A percentile compares a stretch with the other conserved stretches of the same genome.
Evolutionary conservation across 2,797 vertebrate species (phyloP).

Genomic region (Euphonia xanthogaster): DNA sequence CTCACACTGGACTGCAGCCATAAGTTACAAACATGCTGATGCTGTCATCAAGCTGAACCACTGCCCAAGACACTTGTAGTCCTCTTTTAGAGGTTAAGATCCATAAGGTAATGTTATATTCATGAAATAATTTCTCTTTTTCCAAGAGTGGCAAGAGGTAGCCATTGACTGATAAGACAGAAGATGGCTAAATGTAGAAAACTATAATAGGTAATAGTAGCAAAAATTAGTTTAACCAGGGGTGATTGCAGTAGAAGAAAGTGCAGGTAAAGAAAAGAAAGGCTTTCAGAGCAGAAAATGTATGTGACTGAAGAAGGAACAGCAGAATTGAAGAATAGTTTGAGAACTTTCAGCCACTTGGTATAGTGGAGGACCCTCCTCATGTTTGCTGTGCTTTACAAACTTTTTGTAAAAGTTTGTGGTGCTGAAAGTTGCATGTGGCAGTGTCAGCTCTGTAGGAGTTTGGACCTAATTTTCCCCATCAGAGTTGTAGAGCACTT

Average conservation of each 20-base stretch:
- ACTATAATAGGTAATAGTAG: fast-evolving
- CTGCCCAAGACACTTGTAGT: background rate
- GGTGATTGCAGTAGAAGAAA: background rate
- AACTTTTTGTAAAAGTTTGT: background rate
- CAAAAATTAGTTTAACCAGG: background rate
- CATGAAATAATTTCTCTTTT: background rate
- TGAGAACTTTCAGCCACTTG: background rate
- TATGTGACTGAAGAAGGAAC: background rate
- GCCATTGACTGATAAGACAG: background rate
- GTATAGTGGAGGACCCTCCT: background rate
- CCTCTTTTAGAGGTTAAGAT: background rate
- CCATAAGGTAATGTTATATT: background rate
- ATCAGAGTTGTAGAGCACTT: background rate
- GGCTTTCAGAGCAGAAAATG: background rate
- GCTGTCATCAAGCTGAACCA: background rate
- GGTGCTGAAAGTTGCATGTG: background rate
- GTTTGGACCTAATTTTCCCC: background rate
- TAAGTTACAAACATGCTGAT: background rate
- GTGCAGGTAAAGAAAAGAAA: background rate
- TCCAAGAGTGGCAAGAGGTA: background rate
- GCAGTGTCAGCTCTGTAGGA: background rate
- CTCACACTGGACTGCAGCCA: background rate
- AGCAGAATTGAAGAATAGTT: background rate
- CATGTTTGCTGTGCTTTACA: background rate
- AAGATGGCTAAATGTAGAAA: background rate